Conservation (phyloP, 2,797 vertebrate species). For the Pipistrellus nathusii region DNA sequence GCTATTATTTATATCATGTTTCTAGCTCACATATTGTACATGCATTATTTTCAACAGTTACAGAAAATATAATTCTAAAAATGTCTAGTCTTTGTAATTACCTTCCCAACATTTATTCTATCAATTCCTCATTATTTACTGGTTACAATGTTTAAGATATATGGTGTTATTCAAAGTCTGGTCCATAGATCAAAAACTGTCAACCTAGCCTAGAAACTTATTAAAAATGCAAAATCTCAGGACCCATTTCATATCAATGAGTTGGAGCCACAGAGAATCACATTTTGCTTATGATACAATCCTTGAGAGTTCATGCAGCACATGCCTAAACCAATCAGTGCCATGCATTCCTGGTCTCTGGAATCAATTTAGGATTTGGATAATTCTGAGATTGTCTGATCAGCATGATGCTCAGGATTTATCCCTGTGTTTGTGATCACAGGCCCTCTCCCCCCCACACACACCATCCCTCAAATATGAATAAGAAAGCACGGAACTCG, state of each 20-base stretch:
- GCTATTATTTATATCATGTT: background rate
- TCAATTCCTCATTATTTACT: background rate
- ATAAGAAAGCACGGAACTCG: background rate
- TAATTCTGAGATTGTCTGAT: background rate
- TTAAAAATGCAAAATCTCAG: background rate
- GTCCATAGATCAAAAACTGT: background rate
- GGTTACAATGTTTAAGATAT: slow-evolving; percentile 7
- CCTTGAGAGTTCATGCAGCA: background rate
- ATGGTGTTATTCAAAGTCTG: background rate
- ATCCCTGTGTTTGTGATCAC: background rate
- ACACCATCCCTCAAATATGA: background rate
- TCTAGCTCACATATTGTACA: background rate
- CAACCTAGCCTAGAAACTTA: background rate
- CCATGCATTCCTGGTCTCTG: background rate
- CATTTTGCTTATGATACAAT: background rate
- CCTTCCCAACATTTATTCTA: slow-evolving; percentile 10
- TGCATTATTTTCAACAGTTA: slow-evolving; percentile 26
- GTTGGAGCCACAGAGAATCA: background rate
- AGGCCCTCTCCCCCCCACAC: fast-evolving
- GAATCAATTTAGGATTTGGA: background rate
- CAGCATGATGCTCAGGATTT: background rate
- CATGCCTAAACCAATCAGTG: background rate
- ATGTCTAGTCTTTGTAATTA: slow-evolving; percentile 1
- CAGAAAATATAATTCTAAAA: slow-evolving; percentile 56
- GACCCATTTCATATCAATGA: background rate